phyloP scores from a whole-genome alignment of 2,888 invertebrate species.

The Microchrysa polita region DNA sequence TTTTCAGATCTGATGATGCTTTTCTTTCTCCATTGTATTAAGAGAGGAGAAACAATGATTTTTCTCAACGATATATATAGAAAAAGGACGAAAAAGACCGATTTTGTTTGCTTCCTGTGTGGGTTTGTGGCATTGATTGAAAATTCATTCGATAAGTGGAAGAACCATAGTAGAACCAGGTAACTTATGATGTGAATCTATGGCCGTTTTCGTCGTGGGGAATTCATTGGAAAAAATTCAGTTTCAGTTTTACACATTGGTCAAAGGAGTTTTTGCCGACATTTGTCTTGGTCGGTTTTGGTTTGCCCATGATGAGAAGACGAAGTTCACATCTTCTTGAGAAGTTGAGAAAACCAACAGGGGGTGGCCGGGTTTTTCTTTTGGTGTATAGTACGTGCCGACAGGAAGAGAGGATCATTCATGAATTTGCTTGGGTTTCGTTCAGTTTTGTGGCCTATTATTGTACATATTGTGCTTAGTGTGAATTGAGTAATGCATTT shows the following conservation, averaged over 20 bases:
- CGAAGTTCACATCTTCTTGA: slow-evolving; percentile 11
- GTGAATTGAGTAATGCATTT: no score
- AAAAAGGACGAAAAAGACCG: no score
- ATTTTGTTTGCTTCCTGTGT: slow-evolving; percentile 12
- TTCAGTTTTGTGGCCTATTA: neutral
- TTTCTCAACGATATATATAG: neutral
- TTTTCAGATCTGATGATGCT: neutral
- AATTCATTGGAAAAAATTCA: slow-evolving; percentile 22
- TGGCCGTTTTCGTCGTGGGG: slow-evolving; percentile 13
- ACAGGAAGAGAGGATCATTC: slow-evolving; percentile 37
- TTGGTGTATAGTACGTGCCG: slow-evolving; percentile 39
- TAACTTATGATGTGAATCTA: slow-evolving; percentile 1
- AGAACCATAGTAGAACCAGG: slow-evolving; percentile 27
- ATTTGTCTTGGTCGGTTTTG: neutral
- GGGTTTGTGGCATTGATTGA: neutral
- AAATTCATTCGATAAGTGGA: neutral
- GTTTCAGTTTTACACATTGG: neutral
- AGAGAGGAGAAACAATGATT: no score
- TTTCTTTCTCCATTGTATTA: neutral
- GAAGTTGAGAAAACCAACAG: slow-evolving; percentile 36
- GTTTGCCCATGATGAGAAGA: slow-evolving; percentile 16
- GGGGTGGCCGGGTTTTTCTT: slow-evolving; percentile 15
- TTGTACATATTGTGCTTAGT: no score
- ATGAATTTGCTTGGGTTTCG: slow-evolving; percentile 16
- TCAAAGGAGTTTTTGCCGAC: slow-evolving; percentile 29